Evolutionary conservation across 1,140 invertebrate genomes (phyloP).

Genomic region (Periplaneta americana): DNA sequence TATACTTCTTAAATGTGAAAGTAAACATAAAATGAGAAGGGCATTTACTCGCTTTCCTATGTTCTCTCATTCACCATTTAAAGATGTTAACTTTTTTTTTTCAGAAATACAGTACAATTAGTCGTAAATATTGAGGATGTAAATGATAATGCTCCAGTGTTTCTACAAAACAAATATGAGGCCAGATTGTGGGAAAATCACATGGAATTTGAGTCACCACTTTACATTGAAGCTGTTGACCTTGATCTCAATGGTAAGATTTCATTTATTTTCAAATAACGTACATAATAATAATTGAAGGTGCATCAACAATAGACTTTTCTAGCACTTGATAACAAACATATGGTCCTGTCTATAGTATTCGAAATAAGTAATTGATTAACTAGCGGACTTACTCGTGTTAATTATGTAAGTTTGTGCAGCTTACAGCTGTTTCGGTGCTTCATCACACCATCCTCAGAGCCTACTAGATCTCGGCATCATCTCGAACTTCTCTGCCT

Average conservation of each 20-base stretch:
- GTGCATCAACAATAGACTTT: too few species aligned
- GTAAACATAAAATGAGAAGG: background rate
- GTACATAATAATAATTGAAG: too few species aligned
- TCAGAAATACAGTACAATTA: slow-evolving; percentile 75
- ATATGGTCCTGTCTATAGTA: too few species aligned
- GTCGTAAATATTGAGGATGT: slow-evolving; percentile 82
- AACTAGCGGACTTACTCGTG: too few species aligned
- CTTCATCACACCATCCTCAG: too few species aligned
- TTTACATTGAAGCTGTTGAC: slow-evolving; percentile 76
- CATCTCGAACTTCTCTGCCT: too few species aligned
- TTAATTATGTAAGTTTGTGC: too few species aligned
- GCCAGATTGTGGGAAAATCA: slow-evolving; percentile 78
- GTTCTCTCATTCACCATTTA: background rate
- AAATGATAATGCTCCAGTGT: slow-evolving; percentile 81
- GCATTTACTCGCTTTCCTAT: background rate
- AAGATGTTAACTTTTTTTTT: slow-evolving; percentile 9
- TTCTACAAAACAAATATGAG: slow-evolving; percentile 78
- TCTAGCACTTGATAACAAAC: too few species aligned
- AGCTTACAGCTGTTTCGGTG: too few species aligned
- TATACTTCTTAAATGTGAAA: background rate
- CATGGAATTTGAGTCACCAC: slow-evolving; percentile 64
- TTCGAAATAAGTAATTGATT: too few species aligned
- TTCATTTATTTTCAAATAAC: too few species aligned
- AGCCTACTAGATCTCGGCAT: too few species aligned
- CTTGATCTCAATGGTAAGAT: slow-evolving; percentile 76